Conservation (phyloP, 2,888 invertebrate species). For the Fissipunctia ypsillon region DNA sequence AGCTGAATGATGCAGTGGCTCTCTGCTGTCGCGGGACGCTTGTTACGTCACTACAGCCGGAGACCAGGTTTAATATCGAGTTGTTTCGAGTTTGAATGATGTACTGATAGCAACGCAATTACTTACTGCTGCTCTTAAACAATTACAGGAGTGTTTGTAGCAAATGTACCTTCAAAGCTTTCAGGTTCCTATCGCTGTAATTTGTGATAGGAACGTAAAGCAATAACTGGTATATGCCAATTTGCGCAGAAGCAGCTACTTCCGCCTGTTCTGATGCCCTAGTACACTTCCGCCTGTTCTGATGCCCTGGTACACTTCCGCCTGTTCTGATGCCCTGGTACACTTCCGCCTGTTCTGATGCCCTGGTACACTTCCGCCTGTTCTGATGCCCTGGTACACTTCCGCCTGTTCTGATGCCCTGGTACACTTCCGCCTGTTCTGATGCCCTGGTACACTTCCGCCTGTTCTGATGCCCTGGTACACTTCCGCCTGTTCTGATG, state of each 20-base stretch:
- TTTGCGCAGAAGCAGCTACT: constrained; percentile 2
- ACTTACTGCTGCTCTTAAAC: background rate
- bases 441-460: too few relatives aligned
- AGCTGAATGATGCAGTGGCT: background rate
- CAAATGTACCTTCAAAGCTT: background rate
- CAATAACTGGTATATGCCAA: background rate
- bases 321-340: constrained; percentile 10
- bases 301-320: too few relatives aligned
- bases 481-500: constrained; percentile 5
- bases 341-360: constrained; percentile 5
- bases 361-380: background rate
- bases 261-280: constrained; percentile 12
- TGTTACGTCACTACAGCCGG: background rate
- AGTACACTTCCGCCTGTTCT: constrained; percentile 9
- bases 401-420: constrained; percentile 3
- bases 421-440: background rate
- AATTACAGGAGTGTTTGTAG: too few relatives aligned
- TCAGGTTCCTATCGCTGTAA: background rate
- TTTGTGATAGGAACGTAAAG: background rate
- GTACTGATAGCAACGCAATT: background rate
- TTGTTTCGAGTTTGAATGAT: background rate
- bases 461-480: constrained; percentile 10
- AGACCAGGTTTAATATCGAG: background rate
- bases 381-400: too few relatives aligned
- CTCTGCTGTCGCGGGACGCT: background rate